Evolutionary conservation across 2,888 invertebrate species (phyloP).

Genomic region (Unio pictorum): DNA sequence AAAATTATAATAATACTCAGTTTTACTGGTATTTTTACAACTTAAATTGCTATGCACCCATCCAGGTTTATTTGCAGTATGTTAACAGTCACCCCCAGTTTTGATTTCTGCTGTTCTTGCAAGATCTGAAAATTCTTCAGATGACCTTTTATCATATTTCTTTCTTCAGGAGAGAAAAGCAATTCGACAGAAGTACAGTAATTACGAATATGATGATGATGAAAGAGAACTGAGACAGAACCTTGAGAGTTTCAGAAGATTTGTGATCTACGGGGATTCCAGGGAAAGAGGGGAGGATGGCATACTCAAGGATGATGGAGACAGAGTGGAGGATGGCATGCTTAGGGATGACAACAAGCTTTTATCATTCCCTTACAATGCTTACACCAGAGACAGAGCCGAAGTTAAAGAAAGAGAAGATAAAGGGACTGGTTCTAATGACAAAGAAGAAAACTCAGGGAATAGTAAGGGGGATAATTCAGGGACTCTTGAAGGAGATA

Average conservation of each 20-base stretch:
- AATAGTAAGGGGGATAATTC: not conserved
- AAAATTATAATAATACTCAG: no score
- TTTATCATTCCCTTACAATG: not conserved
- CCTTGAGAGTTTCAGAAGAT: conserved; percentile 83
- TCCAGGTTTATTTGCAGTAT: no score
- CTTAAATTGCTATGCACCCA: no score
- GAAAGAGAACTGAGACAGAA: conserved; percentile 84
- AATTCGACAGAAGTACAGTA: conserved; percentile 88
- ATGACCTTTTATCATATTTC: no score
- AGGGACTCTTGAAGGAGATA: no score
- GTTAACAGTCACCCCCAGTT: no score
- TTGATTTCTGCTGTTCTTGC: no score
- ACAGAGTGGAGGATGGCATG: no score
- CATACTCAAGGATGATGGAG: conserved; percentile 18
- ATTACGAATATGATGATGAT: conserved; percentile 80
- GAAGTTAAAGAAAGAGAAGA: not conserved
- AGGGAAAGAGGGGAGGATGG: conserved; percentile 3
- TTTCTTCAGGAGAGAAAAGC: conserved; percentile 83
- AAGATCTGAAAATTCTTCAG: no score
- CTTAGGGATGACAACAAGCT: no score
- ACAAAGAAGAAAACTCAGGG: not conserved
- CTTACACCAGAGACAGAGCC: not conserved
- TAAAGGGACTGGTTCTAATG: not conserved
- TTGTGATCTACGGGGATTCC: conserved; percentile 42
- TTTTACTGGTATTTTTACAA: no score